Evolutionary conservation across 2,888 invertebrate species (phyloP), one percentile per base, ranked within the genome.

Genomic region (Odontocolon sp.): DNA sequence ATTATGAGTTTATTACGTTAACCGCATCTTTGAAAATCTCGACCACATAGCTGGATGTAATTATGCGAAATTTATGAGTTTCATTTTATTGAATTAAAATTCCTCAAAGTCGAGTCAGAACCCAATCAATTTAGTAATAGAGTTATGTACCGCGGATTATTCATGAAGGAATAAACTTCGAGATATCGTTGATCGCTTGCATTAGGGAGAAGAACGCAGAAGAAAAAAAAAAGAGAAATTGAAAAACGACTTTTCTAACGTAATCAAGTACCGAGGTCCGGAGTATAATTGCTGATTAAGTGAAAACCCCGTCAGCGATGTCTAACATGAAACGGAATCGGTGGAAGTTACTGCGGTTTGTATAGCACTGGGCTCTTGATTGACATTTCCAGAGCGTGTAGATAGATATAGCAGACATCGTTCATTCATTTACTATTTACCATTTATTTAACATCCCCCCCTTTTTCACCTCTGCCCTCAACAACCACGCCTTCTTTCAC

Each of bases 321-420:
- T 57, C 26, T 0, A 40, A 57, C 57, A 36, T 38, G 18, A 16
- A 5, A 23, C 26, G 23, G 6, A 8, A 11, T 5, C 42, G 5
- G 42, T 8, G 23, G 8, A 11, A 38, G 9, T 3, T 8, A 11
- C 40, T 40, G 57, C 40, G 1, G 38, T 28, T 57, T 14, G 23
- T 40, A 57, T 2, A n/a, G 9, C 40, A n/a, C n/a, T n/a, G 8
- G 56, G 0, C 38, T 8, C 4, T 57, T 38, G 57, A 57, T 40
- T 57, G 57, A 57, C 57, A 8, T 57, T 57, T 40, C 23, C 57
- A 57, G 40, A 38, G n/a, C 57, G 6, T 38, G 57, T 8, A 21
- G 36, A 9, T 21, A 40, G 23, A 8, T 14, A 3, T 56, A 33
- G 18, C 21, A n/a, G n/a, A n/a, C 40, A 38, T 23, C 14, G 38